Evolutionary conservation across 2,113 vertebrate genomes (phyloP).

Genomic region (Actinemys pallida): DNA sequence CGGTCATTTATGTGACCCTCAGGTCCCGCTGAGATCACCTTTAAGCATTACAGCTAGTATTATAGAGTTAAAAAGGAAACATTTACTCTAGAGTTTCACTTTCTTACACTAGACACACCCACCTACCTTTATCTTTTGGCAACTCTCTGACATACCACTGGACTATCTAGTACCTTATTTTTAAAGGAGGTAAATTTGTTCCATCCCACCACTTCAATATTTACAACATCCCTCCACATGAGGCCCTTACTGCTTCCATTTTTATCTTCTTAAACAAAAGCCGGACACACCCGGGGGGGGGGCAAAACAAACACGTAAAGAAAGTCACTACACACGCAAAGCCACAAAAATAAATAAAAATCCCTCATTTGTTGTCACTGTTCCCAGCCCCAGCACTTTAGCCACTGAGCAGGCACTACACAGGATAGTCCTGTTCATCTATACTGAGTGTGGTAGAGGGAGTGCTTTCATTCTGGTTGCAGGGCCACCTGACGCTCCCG

Average conservation of each 20-base stretch:
- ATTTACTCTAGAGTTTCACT: neutral
- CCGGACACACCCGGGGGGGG: accelerated
- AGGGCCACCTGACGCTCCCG: too few relatives aligned
- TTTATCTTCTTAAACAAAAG: neutral
- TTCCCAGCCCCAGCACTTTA: neutral
- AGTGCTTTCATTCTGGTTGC: neutral
- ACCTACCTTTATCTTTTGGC: neutral
- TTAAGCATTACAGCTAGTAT: neutral
- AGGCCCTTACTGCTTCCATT: neutral
- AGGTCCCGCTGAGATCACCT: neutral
- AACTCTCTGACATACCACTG: neutral
- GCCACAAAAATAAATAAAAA: neutral
- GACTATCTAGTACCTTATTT: neutral
- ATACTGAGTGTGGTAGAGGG: neutral
- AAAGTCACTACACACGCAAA: neutral
- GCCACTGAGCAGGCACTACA: neutral
- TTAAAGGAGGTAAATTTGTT: neutral
- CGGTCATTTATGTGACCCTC: accelerated
- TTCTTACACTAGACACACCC: neutral
- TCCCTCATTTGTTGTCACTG: neutral
- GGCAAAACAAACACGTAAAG: too few relatives aligned
- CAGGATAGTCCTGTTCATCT: neutral
- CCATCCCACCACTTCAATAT: neutral
- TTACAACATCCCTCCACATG: neutral
- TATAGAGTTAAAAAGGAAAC: neutral